Evolutionary conservation across 2,797 vertebrate genomes (phyloP).

Genomic region (Aldrovandia affinis): DNA sequence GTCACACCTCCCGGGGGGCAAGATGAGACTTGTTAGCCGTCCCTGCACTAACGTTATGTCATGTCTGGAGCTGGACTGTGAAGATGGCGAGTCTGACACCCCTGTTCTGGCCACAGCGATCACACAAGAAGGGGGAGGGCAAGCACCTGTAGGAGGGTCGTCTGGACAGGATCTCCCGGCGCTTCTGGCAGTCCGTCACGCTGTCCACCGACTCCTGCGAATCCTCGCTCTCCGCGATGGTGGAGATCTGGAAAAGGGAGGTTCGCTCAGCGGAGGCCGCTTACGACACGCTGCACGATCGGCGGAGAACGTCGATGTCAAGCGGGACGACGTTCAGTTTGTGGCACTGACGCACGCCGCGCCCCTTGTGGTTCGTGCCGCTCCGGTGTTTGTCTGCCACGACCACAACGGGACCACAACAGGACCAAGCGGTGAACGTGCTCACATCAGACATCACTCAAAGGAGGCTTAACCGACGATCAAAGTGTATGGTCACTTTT

Average conservation of each 20-base stretch:
- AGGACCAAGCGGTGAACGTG: no score
- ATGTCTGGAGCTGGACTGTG: not conserved
- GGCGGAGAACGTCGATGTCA: not conserved
- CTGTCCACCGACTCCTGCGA: slow-evolving; percentile 99
- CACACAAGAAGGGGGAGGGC: not conserved
- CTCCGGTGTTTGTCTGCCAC: no score
- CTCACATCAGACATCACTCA: no score
- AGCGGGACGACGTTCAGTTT: not conserved
- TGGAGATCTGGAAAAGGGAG: slow-evolving; percentile 84
- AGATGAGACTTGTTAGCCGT: no score
- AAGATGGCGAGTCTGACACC: not conserved
- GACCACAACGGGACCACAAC: no score
- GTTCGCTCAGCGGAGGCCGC: not conserved
- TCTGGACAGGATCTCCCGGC: slow-evolving; percentile 96
- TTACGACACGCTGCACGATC: not conserved
- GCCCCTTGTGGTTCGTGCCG: not conserved
- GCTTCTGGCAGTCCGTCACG: slow-evolving; percentile 95
- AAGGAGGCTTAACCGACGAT: no score
- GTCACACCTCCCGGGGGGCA: no score
- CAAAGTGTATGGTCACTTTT: no score
- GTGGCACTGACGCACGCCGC: not conserved
- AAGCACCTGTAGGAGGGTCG: slow-evolving; percentile 93
- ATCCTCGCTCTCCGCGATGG: slow-evolving; percentile 97
- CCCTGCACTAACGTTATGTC: not conserved
- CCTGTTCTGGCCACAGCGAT: not conserved